phyloP scores from a whole-genome alignment of 2,113 vertebrate species.

The Naja naja region DNA sequence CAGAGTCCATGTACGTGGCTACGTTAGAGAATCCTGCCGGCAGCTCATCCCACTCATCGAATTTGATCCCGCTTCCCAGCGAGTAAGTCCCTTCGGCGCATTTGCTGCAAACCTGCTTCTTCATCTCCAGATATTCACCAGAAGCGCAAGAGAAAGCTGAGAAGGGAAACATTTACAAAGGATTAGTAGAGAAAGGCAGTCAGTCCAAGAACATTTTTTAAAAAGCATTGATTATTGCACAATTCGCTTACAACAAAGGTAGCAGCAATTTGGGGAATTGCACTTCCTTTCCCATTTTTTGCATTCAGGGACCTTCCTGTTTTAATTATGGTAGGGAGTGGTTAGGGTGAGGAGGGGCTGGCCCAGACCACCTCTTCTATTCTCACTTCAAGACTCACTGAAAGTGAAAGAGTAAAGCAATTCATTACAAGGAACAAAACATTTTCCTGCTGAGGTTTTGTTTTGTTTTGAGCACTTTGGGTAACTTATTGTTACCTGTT shows the following conservation, averaged over 20 bases:
- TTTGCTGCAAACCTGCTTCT: constrained; percentile 88
- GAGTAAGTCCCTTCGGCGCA: constrained; percentile 93
- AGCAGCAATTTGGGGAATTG: not conserved
- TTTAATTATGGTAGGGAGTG: not conserved
- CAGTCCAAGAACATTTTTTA: not conserved
- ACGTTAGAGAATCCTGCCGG: constrained; percentile 90
- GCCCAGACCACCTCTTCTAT: not conserved
- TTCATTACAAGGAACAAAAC: not conserved
- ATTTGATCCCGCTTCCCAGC: constrained; percentile 91
- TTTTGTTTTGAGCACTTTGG: not conserved
- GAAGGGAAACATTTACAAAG: constrained; percentile 12
- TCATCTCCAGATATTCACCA: constrained; percentile 96
- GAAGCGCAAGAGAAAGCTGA: constrained; percentile 92
- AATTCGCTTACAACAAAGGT: not conserved
- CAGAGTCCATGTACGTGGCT: constrained; percentile 84
- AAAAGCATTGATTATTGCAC: not conserved
- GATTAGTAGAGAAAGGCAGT: constrained; percentile 12
- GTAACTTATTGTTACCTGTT: not conserved
- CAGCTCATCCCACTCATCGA: constrained; percentile 93
- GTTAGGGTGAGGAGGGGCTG: not conserved
- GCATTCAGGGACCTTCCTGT: not conserved
- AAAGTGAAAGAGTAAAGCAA: not conserved
- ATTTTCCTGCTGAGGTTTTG: not conserved
- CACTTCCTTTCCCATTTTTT: too few relatives aligned
- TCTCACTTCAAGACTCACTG: not conserved